phyloP scores from a whole-genome alignment of 2,797 vertebrate genomes.

The Lophotriccus pileatus region DNA sequence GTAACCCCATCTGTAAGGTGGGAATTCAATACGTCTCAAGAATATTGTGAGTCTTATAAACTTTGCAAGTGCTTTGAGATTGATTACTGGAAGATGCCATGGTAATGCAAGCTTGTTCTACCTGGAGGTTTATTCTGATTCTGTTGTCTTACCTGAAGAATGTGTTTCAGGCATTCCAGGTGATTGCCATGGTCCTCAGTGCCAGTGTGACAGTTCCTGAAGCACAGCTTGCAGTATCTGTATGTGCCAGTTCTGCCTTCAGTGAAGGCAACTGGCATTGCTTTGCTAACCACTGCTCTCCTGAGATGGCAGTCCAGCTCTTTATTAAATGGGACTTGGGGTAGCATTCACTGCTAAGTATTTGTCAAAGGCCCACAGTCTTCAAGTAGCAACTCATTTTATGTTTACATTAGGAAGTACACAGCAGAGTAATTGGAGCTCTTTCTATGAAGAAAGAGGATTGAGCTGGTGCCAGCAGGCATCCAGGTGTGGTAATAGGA shows the following conservation, averaged over 20 bases:
- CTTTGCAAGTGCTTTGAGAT: conserved; percentile 3
- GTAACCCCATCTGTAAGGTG: background rate
- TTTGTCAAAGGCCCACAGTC: background rate
- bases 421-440: background rate
- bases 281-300: background rate
- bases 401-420: background rate
- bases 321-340: background rate
- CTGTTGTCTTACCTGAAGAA: background rate
- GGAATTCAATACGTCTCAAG: conserved; percentile 4
- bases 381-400: background rate
- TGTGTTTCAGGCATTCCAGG: background rate
- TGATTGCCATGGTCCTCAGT: background rate
- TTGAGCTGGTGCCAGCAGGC: background rate
- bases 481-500: background rate
- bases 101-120: background rate
- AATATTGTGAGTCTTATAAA: conserved; percentile 28
- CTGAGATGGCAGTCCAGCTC: background rate
- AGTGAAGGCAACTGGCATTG: background rate
- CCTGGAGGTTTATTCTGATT: background rate
- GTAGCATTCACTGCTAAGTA: background rate
- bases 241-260: background rate
- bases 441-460: background rate
- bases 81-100: background rate
- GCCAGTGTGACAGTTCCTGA: background rate
- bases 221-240: background rate